A percentile compares a stretch with the other conserved stretches of the same genome.
Evolutionary conservation across 2,888 invertebrate genomes (phyloP).

Genomic region (Gastracanthus pulcherrimus): DNA sequence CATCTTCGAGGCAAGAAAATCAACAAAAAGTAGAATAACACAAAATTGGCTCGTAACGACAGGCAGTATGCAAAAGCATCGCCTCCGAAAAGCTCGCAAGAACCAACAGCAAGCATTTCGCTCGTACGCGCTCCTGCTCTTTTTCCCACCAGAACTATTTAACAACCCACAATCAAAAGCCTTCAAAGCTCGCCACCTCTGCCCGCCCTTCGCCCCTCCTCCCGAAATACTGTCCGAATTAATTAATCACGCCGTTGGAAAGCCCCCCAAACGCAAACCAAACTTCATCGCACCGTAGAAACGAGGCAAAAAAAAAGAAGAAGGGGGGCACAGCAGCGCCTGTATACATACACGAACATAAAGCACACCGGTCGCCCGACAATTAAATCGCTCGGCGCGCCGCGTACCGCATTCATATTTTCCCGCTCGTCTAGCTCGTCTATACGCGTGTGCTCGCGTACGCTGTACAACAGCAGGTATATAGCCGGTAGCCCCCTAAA

Average conservation of each 20-base stretch:
- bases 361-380: background rate
- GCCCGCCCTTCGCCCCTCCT: background rate
- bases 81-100: background rate
- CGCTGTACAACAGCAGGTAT: too few relatives aligned
- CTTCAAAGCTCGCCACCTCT: background rate
- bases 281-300: background rate
- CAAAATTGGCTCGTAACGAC: too few relatives aligned
- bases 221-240: slow-evolving; percentile 6
- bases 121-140: too few relatives aligned
- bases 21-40: too few relatives aligned
- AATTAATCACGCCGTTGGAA: slow-evolving; percentile 21
- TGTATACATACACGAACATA: background rate
- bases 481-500: too few relatives aligned
- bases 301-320: background rate
- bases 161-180: slow-evolving; percentile 34
- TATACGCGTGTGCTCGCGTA: too few relatives aligned
- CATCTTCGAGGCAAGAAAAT: too few relatives aligned
- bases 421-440: background rate
- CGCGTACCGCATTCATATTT: background rate
- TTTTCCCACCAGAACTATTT: background rate
- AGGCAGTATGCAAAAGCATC: too few relatives aligned
- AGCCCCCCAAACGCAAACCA: background rate
- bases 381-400: background rate
- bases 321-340: background rate
- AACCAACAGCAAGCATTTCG: background rate